Conservation (phyloP, 1,140 invertebrate species). For the Globodera ellingtonae region DNA sequence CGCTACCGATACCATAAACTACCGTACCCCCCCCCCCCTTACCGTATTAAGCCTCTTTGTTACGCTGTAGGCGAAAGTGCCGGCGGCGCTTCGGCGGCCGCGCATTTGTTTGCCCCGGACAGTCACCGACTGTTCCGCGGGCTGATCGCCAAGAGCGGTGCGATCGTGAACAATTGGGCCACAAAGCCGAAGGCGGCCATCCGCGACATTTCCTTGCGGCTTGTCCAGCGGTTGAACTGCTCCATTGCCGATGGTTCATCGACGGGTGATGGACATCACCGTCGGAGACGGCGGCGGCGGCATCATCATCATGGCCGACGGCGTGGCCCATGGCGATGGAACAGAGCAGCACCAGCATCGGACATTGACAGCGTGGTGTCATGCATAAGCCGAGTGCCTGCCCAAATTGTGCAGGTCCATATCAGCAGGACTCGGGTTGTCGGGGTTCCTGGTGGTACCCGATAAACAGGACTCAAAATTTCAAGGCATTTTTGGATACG, state of each 20-base stretch:
- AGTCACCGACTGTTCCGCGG: background rate
- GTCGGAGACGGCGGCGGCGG: constrained; percentile 71
- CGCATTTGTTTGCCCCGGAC: constrained; percentile 82
- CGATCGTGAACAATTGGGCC: constrained; percentile 85
- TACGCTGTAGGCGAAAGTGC: constrained; percentile 68
- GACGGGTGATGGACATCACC: background rate
- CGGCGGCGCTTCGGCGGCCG: constrained; percentile 79
- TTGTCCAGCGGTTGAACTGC: constrained; percentile 86
- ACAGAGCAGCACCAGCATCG: background rate
- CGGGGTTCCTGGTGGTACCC: too few relatives aligned
- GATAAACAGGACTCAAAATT: too few relatives aligned
- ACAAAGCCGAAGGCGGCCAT: constrained; percentile 81
- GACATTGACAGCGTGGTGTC: constrained; percentile 33
- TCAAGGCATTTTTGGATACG: background rate
- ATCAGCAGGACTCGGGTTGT: too few relatives aligned
- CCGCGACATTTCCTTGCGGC: constrained; percentile 85
- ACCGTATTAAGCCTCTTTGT: background rate
- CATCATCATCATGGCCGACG: background rate
- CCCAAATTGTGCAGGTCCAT: constrained; percentile 52
- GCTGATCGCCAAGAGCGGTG: constrained; percentile 87
- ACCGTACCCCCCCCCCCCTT: too few relatives aligned
- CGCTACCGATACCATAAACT: too few relatives aligned
- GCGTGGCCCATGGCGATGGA: background rate
- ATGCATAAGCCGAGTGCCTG: constrained; percentile 50
- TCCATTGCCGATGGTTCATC: constrained; percentile 62